phyloP scores from a whole-genome alignment of 2,113 vertebrate genomes.

The Pachyramphus minor region DNA sequence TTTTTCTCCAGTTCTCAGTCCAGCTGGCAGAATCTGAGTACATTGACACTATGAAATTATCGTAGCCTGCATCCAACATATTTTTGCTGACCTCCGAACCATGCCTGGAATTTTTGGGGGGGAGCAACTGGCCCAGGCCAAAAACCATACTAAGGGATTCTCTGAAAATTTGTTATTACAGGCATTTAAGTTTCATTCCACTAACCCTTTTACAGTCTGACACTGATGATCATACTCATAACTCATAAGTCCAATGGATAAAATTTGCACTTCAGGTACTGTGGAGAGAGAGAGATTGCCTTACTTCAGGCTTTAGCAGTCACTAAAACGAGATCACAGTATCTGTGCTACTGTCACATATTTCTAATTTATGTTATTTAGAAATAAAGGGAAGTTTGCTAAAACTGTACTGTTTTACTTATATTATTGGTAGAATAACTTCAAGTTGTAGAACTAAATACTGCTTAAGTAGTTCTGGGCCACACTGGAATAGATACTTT shows the following conservation, averaged over 20 bases:
- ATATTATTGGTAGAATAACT: background rate
- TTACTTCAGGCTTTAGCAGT: background rate
- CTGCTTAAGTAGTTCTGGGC: background rate
- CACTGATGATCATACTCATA: background rate
- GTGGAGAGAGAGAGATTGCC: background rate
- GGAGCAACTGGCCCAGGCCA: background rate
- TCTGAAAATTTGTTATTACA: background rate
- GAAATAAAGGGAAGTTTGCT: background rate
- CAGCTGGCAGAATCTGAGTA: constrained; percentile 25
- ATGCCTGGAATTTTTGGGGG: background rate
- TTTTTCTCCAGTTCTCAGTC: background rate
- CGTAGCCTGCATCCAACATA: background rate
- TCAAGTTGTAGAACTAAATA: background rate
- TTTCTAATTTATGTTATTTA: background rate
- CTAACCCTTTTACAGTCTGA: background rate
- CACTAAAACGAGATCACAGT: background rate
- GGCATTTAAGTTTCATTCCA: background rate
- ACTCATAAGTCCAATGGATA: fast-evolving
- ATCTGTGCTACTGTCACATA: background rate
- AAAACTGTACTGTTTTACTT: background rate
- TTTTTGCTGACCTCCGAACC: background rate
- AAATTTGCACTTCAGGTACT: background rate
- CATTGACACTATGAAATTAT: background rate
- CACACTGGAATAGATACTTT: background rate
- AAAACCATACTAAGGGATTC: background rate